Evolutionary conservation across 2,888 invertebrate species (phyloP), one percentile per base, ranked within the genome.

Genomic region (Amblyjoppa proteus): DNA sequence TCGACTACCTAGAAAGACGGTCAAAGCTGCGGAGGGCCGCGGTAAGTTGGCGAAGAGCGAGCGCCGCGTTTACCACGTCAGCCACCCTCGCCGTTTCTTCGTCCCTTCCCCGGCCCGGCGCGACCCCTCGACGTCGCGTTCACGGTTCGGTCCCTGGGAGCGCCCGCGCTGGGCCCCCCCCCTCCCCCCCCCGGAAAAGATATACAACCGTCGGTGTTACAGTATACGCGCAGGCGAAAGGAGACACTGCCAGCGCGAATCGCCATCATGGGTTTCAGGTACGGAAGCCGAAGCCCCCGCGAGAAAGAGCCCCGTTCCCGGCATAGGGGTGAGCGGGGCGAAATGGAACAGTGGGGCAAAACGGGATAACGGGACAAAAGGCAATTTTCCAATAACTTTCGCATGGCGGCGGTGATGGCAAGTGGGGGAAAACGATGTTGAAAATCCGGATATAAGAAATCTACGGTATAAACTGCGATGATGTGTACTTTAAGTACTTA

Each of bases 1-100:
- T 78, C 69, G 70, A 41, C 51, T 84, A 85, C 85, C 85, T 85
- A 85, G 82, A 85, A 85, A 82, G 28, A 25, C 85, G 82, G 79
- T 82, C 85, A 79, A 82, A 82, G 79, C 75, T 75, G 70, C 61
- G 51, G 28, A 77, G 49, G 45, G 31, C 83, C 61, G n/a, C n/a
- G 66, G 11, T 31, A 9, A 16, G 13, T 61, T 25, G 45, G 28
- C 41, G 31, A 80, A 56, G 76, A 71, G 75, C 75, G 76, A 71
- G 75, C 75, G 80, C 38, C 53, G 70, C 83, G 79, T 75, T 75
- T 80, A 31, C 83, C 53, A 74, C 68, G 20, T 69, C 34, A 66
- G 49, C 53, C 74, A 61, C 74, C 58, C 58, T 28, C 58, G 25
- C 41, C 28, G 7, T 28, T 45, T 38, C 69, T n/a, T 25, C 31